Evolutionary conservation across 2,797 vertebrate species (phyloP).

Genomic region (Hemitrygon akajei): DNA sequence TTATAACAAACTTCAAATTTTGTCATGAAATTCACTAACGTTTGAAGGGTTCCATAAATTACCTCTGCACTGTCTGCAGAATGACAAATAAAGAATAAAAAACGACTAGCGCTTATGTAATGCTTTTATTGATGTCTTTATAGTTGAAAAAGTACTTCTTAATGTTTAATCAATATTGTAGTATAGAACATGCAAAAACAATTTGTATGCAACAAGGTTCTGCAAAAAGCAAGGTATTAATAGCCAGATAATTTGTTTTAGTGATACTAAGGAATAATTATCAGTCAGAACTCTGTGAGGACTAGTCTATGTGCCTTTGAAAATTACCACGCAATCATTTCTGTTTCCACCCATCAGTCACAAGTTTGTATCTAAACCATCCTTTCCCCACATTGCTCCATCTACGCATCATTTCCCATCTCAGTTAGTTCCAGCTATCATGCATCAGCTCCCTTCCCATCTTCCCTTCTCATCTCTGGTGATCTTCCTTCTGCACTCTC

Average conservation of each 20-base stretch:
- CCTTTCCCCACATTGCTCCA: too few species aligned
- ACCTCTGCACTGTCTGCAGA: background rate
- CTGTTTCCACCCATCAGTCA: too few species aligned
- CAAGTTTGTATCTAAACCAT: too few species aligned
- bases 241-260: background rate
- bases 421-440: too few species aligned
- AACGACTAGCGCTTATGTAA: too few species aligned
- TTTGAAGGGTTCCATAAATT: background rate
- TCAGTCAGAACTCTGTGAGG: background rate
- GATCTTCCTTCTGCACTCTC: too few species aligned
- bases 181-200: background rate
- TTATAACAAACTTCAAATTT: background rate
- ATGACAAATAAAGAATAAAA: background rate
- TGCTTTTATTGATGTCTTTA: background rate
- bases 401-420: too few species aligned
- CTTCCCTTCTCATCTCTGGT: too few species aligned
- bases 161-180: background rate
- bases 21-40: background rate
- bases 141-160: background rate
- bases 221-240: background rate
- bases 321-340: background rate
- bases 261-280: background rate
- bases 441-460: too few species aligned
- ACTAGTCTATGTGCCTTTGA: background rate
- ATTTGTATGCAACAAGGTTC: background rate